A percentile compares a stretch with the other conserved stretches of the same genome.
phyloP scores from a whole-genome alignment of 1,140 invertebrate genomes.

The Platorchestia sp. region DNA sequence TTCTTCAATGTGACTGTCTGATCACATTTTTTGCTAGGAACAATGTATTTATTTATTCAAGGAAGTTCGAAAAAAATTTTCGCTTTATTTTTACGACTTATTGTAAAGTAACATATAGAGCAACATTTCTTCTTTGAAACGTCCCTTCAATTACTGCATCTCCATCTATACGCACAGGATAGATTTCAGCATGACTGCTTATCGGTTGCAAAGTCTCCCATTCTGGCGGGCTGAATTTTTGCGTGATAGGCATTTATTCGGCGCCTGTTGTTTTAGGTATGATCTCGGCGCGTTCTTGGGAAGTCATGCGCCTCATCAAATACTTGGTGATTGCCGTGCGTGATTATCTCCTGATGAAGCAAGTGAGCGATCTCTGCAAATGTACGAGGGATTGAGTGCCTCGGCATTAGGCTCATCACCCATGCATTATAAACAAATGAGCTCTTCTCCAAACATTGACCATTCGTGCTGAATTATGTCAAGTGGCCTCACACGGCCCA shows the following conservation, averaged over 20 bases:
- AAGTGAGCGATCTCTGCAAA: constrained; percentile 18
- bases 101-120: background rate
- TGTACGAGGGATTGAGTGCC: background rate
- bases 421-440: constrained; percentile 44
- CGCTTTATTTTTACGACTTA: background rate
- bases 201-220: background rate
- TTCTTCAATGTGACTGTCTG: background rate
- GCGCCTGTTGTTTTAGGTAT: background rate
- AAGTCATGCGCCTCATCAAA: constrained; percentile 47
- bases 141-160: background rate
- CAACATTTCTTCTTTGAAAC: background rate
- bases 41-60: background rate
- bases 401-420: constrained; percentile 21
- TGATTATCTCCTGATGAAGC: constrained; percentile 50
- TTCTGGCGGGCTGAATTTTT: background rate
- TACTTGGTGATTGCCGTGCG: constrained; percentile 37
- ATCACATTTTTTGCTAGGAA: background rate
- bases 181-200: background rate
- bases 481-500: background rate
- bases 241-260: background rate
- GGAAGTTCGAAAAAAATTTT: no score
- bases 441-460: constrained; percentile 22
- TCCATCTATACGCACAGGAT: background rate
- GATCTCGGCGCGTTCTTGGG: constrained; percentile 18
- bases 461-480: constrained; percentile 15